Evolutionary conservation across 2,797 vertebrate species (phyloP).

Genomic region (Sebastes steindachneri): DNA sequence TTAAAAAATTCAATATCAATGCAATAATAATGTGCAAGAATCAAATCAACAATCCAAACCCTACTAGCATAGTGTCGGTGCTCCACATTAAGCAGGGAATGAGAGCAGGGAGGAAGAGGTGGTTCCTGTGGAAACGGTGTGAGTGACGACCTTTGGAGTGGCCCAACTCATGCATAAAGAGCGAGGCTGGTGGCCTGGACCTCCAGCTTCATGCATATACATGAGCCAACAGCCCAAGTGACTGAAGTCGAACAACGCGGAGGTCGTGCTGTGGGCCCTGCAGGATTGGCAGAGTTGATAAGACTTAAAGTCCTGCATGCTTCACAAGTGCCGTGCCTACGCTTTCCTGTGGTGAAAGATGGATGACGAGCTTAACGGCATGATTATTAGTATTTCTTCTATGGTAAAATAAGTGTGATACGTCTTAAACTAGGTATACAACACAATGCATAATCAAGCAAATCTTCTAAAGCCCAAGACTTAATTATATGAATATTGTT

Average conservation of each 20-base stretch:
- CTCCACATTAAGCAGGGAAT: conserved; percentile 4
- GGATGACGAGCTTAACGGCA: neutral
- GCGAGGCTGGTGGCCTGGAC: conserved; percentile 55
- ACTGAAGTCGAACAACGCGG: conserved; percentile 56
- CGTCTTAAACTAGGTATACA: neutral
- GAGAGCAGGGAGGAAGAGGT: conserved; percentile 16
- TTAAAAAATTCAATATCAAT: neutral
- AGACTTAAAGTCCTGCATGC: conserved; percentile 41
- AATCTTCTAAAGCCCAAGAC: neutral
- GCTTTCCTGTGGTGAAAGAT: conserved; percentile 23
- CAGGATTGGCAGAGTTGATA: conserved; percentile 46
- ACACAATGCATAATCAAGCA: neutral
- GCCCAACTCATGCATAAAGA: conserved; percentile 81
- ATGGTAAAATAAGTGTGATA: neutral
- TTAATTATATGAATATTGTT: neutral
- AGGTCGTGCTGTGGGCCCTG: conserved; percentile 52
- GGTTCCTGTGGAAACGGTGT: conserved; percentile 45
- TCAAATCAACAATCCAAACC: neutral
- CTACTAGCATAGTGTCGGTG: neutral
- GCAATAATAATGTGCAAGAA: neutral
- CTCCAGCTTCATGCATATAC: conserved; percentile 72
- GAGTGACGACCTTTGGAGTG: conserved; percentile 60
- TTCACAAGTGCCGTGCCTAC: neutral
- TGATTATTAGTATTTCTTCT: neutral
- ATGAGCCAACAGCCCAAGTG: conserved; percentile 69